Conservation (phyloP, 2,797 vertebrate genomes). For the Otolemur crassicaudatus region DNA sequence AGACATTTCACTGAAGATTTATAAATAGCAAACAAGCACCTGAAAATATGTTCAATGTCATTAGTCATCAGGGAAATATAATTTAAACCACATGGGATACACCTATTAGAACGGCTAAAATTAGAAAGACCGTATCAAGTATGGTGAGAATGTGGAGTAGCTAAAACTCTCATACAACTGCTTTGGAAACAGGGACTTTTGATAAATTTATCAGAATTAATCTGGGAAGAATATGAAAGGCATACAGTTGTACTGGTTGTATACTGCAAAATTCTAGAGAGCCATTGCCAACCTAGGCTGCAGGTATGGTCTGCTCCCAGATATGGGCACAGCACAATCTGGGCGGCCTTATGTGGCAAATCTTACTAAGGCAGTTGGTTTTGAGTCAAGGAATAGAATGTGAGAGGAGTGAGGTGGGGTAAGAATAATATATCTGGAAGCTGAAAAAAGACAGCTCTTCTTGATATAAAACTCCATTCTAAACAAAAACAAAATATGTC, state of each 20-base stretch:
- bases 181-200: background rate
- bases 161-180: background rate
- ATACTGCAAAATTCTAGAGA: background rate
- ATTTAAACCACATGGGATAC: background rate
- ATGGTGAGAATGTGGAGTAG: background rate
- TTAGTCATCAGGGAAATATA: background rate
- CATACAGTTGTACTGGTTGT: background rate
- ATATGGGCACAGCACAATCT: background rate
- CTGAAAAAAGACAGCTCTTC: background rate
- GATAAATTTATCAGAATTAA: background rate
- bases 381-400: background rate
- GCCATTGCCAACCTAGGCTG: background rate
- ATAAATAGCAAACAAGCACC: background rate
- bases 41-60: background rate
- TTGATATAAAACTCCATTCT: background rate
- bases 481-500: background rate
- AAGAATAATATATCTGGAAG: background rate
- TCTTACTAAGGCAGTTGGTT: background rate
- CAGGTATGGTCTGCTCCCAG: background rate
- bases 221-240: background rate
- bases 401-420: accelerated
- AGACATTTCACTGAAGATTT: conserved; percentile 1
- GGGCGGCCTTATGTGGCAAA: background rate
- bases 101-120: background rate
- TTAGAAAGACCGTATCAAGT: background rate